Evolutionary conservation across 2,797 vertebrate species (phyloP), one percentile per base, ranked within the genome.

Genomic region (Pseudochaenichthys georgianus): DNA sequence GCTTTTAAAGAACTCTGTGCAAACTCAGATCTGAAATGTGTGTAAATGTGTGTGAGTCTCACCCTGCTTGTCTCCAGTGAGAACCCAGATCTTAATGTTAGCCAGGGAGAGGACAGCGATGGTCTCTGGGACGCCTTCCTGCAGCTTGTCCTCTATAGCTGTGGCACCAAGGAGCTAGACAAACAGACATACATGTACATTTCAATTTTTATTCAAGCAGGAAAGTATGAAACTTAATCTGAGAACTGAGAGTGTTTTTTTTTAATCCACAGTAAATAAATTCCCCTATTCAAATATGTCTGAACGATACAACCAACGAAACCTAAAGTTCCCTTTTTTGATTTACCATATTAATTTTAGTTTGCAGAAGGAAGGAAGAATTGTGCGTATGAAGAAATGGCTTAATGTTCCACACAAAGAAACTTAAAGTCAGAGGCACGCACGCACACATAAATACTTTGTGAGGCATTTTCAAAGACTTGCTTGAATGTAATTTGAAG

Each of bases 11-110:
- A 47, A 52, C 52, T 19, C 15, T 3, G 9, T 51, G 16, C 4
- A 42, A n/a, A 63, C 15, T 19, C 34, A 58, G 34, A 2, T 50
- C 38, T 64, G 5, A 48, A 42, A 51, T 19, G 11, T 19, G n/a
- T 62, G 52, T 4, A 13, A 41, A 51, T 15, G 34, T 68, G 38
- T 57, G 16, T 31, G 19, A 1, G 15, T 69, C 87, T 95, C 87
- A 99, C 97, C 97, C 88, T 98, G 97, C 42, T 99, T 99, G 89
- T 99, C 97, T 80, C 97, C 97, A 0, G 97, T 99, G 38, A 99
- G 93, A 86, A 99, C 97, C 97, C 97, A 99, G 83, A 98, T 96
- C 92, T 99, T 99, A 88, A 99, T 98, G 89, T 99, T 99, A 78
- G 97, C 97, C 83, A 99, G 87, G 0, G 96, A 96, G 38, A 99